Percentiles rank a stretch among this genome's conserved stretches.
These are phyloP conservation scores for Diorhabda elongata DNA, from an alignment of 1,140 invertebrate species.

Conservation along the genomic window DNA sequence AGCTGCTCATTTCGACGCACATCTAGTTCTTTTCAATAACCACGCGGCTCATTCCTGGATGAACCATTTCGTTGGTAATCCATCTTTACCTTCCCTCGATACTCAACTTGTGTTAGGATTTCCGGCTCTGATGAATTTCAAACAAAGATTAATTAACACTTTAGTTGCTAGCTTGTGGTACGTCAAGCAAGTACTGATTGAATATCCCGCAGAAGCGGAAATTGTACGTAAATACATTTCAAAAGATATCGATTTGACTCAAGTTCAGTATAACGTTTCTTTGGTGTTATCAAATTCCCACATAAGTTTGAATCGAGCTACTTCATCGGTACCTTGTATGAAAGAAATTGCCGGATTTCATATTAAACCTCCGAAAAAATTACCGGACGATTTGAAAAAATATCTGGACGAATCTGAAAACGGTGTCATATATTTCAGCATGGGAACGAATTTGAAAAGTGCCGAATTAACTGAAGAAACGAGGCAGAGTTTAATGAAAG, in stretches of 20 bases:
- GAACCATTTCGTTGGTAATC: slow-evolving; percentile 46
- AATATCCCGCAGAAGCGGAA: slow-evolving; percentile 30
- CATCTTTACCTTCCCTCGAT: slow-evolving; percentile 44
- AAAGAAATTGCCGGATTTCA: slow-evolving; percentile 31
- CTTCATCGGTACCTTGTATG: slow-evolving; percentile 26
- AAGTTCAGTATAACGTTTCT: slow-evolving; percentile 51
- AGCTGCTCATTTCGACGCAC: slow-evolving; percentile 58
- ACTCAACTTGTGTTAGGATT: slow-evolving; percentile 39
- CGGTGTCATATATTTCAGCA: neutral
- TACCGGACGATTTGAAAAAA: slow-evolving; percentile 30
- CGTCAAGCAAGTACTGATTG: slow-evolving; percentile 17
- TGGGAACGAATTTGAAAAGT: neutral
- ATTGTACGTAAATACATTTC: slow-evolving; percentile 43
- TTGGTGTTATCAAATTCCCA: slow-evolving; percentile 45
- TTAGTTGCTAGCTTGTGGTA: slow-evolving; percentile 42
- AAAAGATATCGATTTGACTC: slow-evolving; percentile 49
- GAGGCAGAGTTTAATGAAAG: slow-evolving; percentile 45
- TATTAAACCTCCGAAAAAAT: slow-evolving; percentile 30
- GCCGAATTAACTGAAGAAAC: neutral
- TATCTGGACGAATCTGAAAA: neutral
- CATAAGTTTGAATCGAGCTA: slow-evolving; percentile 35
- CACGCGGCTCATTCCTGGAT: slow-evolving; percentile 33
- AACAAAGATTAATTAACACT: slow-evolving; percentile 47
- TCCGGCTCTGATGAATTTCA: slow-evolving; percentile 48
- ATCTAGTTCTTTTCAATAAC: slow-evolving; percentile 54